phyloP scores from a whole-genome alignment of 2,888 invertebrate species.

The Pseudococcus viburni region DNA sequence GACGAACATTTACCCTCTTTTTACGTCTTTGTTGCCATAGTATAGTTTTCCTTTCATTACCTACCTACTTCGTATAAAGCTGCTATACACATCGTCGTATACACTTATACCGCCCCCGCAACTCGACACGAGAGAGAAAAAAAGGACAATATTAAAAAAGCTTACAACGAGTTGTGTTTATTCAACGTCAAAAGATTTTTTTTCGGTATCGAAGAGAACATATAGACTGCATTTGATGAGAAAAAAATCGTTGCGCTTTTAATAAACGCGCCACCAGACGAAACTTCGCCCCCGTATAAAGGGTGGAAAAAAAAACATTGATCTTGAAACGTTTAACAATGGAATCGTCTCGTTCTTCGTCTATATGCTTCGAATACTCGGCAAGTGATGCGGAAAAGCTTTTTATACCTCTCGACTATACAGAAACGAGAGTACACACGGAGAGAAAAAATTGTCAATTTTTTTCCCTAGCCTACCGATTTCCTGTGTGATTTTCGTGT shows the following conservation, averaged over 20 bases:
- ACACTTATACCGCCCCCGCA: neutral
- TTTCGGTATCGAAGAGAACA: neutral
- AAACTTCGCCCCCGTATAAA: neutral
- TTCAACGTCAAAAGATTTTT: constrained; percentile 43
- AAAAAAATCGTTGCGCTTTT: constrained; percentile 40
- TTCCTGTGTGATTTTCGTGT: too few species aligned
- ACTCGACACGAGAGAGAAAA: neutral
- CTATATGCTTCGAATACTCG: neutral
- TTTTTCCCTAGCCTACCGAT: too few species aligned
- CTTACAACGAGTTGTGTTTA: constrained; percentile 18
- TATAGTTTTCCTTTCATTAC: constrained; percentile 24
- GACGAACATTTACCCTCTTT: constrained; percentile 28
- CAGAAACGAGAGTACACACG: too few species aligned
- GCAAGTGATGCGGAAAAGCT: constrained; percentile 35
- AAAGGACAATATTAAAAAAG: constrained; percentile 30
- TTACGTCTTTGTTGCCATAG: constrained; percentile 11
- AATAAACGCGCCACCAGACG: constrained; percentile 11
- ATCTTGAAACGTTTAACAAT: constrained; percentile 45
- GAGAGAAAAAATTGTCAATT: too few species aligned
- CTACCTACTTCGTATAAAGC: neutral
- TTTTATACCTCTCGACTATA: constrained; percentile 1
- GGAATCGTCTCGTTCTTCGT: constrained; percentile 22
- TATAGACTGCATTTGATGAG: constrained; percentile 34
- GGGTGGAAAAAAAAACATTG: neutral
- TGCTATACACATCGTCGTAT: neutral